Percentiles rank a stretch among this genome's conserved stretches.
These are phyloP conservation scores for Polyergus mexicanus DNA, from an alignment of 1,140 invertebrate genomes.

Conservation along the genomic window DNA sequence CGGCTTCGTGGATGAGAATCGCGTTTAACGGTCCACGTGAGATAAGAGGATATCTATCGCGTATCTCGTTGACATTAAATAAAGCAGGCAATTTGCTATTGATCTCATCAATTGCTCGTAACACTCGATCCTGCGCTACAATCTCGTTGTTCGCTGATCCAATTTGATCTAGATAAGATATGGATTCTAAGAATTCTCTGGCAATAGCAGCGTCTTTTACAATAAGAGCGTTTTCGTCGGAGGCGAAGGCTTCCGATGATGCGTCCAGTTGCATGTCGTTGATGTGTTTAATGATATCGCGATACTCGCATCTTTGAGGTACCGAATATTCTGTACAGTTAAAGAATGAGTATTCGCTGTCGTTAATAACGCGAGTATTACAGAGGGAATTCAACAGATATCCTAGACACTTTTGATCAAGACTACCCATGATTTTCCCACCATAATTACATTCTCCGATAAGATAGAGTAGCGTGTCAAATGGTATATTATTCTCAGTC, in stretches of 20 bases:
- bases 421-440: conserved; percentile 90
- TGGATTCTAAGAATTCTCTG: conserved; percentile 86
- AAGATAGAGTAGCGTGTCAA: conserved; percentile 89
- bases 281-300: conserved; percentile 90
- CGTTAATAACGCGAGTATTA: conserved; percentile 81
- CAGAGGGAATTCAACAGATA: conserved; percentile 88
- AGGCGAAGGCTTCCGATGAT: conserved; percentile 88
- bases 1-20: conserved; percentile 89
- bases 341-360: conserved; percentile 75
- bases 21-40: conserved; percentile 89
- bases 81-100: conserved; percentile 84
- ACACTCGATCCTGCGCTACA: conserved; percentile 48
- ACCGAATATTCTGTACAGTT: conserved; percentile 87
- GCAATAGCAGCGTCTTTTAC: conserved; percentile 87
- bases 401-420: conserved; percentile 88
- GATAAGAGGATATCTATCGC: conserved; percentile 86
- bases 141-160: conserved; percentile 37
- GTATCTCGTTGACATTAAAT: conserved; percentile 85
- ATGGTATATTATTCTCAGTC: conserved; percentile 85
- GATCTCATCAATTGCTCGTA: conserved; percentile 85
- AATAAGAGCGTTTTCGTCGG: conserved; percentile 89
- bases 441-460: conserved; percentile 92
- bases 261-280: conserved; percentile 83
- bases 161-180: conserved; percentile 80
- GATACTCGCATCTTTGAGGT: conserved; percentile 89